Evolutionary conservation across 2,888 invertebrate genomes (phyloP).

Genomic region (Adelognathus sp.): DNA sequence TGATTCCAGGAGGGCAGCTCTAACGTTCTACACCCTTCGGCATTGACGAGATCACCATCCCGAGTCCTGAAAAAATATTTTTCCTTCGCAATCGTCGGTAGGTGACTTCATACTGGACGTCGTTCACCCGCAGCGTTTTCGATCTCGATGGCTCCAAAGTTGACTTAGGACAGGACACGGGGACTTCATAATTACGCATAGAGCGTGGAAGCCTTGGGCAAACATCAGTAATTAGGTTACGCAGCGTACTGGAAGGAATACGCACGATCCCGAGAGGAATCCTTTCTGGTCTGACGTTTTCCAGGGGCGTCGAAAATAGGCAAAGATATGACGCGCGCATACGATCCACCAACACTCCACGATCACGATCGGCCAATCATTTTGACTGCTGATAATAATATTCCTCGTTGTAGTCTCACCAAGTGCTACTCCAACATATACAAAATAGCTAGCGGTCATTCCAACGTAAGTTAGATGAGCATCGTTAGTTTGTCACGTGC

Average conservation of each 20-base stretch:
- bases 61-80: conserved; percentile 54
- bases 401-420: too few species aligned
- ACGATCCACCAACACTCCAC: too few species aligned
- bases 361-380: too few species aligned
- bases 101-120: conserved; percentile 29
- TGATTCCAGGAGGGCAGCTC: background rate
- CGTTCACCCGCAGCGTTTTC: conserved; percentile 36
- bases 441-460: too few species aligned
- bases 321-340: background rate
- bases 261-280: conserved; percentile 37
- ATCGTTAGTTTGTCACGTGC: too few species aligned
- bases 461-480: too few species aligned
- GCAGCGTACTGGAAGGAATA: conserved; percentile 34
- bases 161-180: conserved; percentile 68
- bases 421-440: too few species aligned
- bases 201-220: conserved; percentile 65
- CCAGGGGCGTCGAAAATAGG: conserved; percentile 27
- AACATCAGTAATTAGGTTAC: conserved; percentile 66
- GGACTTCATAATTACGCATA: conserved; percentile 68
- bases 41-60: conserved; percentile 21
- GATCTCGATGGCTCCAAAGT: conserved; percentile 51
- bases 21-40: conserved; percentile 20
- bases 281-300: conserved; percentile 27
- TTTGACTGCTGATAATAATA: too few species aligned
- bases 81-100: conserved; percentile 45